phyloP scores from a whole-genome alignment of 35 echinoderm and acorn worm species.

The Diadema setosum region DNA sequence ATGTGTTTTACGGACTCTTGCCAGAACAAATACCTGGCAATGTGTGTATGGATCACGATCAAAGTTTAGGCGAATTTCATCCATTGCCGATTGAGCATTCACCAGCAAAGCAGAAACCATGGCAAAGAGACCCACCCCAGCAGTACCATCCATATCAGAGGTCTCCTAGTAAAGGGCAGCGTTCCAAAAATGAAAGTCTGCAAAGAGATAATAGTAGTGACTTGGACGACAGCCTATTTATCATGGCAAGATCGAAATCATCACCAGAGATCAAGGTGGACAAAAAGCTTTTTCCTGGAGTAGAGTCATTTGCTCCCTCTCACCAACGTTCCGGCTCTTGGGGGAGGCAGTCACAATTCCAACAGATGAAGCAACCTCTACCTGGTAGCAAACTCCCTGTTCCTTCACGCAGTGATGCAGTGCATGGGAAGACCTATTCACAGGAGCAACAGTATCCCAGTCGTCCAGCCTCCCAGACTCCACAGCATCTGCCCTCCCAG shows the following conservation, averaged over 20 bases:
- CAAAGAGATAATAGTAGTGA: neutral
- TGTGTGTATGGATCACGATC: neutral
- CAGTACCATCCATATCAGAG: neutral
- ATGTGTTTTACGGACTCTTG: slow-evolving; percentile 34
- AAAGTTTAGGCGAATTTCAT: neutral
- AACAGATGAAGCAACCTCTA: neutral
- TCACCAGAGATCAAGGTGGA: slow-evolving; percentile 40
- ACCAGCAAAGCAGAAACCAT: slow-evolving; percentile 3
- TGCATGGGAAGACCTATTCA: neutral
- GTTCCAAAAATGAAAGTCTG: neutral
- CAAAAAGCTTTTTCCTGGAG: neutral
- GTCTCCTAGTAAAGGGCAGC: neutral
- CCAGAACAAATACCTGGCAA: slow-evolving; percentile 3
- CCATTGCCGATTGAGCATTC: neutral
- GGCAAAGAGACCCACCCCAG: neutral
- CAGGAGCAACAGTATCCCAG: neutral
- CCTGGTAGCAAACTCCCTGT: neutral
- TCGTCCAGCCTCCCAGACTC: neutral
- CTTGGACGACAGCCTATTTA: neutral
- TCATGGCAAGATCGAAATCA: slow-evolving; percentile 17
- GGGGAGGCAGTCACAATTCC: neutral
- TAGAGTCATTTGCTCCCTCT: neutral
- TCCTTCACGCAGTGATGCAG: neutral
- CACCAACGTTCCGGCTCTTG: neutral
- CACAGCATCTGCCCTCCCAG: neutral